phyloP scores from a whole-genome alignment of 2,113 vertebrate genomes.

The Uropsilus gracilis region DNA sequence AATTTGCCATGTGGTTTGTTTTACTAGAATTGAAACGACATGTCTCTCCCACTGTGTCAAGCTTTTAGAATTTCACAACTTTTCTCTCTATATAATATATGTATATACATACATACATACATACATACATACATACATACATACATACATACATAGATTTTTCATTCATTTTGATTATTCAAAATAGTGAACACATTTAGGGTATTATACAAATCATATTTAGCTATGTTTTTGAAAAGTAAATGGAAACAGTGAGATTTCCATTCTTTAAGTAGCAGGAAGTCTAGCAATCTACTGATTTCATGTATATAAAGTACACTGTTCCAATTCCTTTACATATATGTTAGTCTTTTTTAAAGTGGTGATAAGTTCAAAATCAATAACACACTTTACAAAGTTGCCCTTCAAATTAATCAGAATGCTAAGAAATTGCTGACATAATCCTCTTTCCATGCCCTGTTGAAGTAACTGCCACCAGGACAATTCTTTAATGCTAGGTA shows the following conservation, averaged over 20 bases:
- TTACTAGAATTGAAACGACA: constrained; percentile 77
- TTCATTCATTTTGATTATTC: neutral
- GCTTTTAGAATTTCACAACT: neutral
- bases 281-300: neutral
- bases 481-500: neutral
- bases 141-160: neutral
- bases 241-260: constrained; percentile 5
- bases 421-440: neutral
- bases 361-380: neutral
- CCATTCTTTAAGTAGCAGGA: neutral
- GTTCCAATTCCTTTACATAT: neutral
- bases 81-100: neutral
- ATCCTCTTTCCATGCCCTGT: neutral
- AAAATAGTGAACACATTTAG: constrained; percentile 17
- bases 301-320: neutral
- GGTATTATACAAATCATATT: neutral
- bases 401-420: neutral
- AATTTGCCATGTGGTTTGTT: constrained; percentile 82
- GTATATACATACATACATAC: neutral
- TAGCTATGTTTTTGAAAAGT: neutral
- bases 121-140: neutral
- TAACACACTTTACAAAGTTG: neutral
- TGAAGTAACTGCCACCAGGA: neutral
- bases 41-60: constrained; percentile 56
- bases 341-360: neutral